Conservation (phyloP, 1,140 invertebrate species). For the Chionoecetes opilio region DNA sequence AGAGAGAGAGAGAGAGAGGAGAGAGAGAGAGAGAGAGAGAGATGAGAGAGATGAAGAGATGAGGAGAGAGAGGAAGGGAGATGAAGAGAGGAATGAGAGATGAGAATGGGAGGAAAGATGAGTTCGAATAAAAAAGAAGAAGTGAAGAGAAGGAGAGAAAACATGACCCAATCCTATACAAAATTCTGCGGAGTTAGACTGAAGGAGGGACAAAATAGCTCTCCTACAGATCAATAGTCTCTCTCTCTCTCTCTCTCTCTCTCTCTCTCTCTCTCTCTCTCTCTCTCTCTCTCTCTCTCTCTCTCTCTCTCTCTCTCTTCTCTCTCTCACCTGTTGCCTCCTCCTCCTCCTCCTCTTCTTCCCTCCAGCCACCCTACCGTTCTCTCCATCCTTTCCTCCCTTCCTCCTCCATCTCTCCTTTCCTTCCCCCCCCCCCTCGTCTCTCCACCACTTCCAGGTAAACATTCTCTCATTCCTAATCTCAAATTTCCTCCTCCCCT, state of each 20-base stretch:
- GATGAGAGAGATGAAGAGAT: background rate
- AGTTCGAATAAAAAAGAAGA: background rate
- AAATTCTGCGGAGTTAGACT: background rate
- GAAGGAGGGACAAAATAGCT: slow-evolving; percentile 19
- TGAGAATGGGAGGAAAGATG: background rate
- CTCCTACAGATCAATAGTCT: slow-evolving; percentile 23
- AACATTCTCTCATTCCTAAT: slow-evolving; percentile 21
- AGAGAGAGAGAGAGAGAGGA: background rate
- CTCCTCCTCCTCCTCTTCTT: background rate
- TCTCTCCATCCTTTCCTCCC: background rate
- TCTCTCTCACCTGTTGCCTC: background rate
- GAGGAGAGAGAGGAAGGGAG: background rate
- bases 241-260: slow-evolving; percentile 57
- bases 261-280: slow-evolving; percentile 46
- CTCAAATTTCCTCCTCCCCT: background rate
- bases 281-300: background rate
- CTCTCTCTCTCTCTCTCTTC: background rate
- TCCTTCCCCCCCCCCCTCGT: background rate
- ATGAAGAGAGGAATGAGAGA: background rate
- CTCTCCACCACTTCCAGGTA: background rate
- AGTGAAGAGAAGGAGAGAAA: background rate
- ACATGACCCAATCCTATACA: background rate
- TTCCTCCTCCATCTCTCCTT: background rate
- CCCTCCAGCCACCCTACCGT: background rate
- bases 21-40: background rate